Evolutionary conservation across 2,888 invertebrate genomes (phyloP).

Genomic region (Nemurella pictetii): DNA sequence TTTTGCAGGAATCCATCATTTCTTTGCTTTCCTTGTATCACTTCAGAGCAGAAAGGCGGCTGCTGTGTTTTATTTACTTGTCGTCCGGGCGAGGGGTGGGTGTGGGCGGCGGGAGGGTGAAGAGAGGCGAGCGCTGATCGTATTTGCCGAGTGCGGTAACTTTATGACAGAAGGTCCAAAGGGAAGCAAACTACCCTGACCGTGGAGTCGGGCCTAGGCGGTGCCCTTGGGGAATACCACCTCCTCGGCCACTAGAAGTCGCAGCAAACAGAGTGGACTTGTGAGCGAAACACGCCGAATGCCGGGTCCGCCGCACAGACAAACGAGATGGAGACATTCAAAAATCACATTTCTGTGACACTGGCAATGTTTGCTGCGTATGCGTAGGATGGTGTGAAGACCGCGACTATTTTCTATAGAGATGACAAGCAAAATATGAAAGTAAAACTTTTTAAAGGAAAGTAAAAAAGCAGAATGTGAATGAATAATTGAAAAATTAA

Average conservation of each 20-base stretch:
- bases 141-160: constrained; percentile 17
- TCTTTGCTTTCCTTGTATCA: neutral
- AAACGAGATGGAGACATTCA: neutral
- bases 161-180: constrained; percentile 5
- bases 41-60: neutral
- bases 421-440: too few relatives aligned
- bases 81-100: neutral
- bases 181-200: neutral
- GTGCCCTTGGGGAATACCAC: too few relatives aligned
- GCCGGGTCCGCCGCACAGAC: neutral
- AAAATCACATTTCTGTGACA: neutral
- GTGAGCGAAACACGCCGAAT: neutral
- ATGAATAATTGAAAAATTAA: too few relatives aligned
- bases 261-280: neutral
- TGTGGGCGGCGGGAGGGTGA: neutral
- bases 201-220: too few relatives aligned
- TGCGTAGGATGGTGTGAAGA: neutral
- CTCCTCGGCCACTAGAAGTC: too few relatives aligned
- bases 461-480: too few relatives aligned
- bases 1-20: neutral
- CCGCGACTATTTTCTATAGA: too few relatives aligned
- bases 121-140: neutral
- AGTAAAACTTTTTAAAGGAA: too few relatives aligned
- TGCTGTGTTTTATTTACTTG: neutral
- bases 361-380: neutral